These are phyloP conservation scores for Procavia capensis DNA, from an alignment of 2,113 vertebrate species.

Conservation along the genomic window DNA sequence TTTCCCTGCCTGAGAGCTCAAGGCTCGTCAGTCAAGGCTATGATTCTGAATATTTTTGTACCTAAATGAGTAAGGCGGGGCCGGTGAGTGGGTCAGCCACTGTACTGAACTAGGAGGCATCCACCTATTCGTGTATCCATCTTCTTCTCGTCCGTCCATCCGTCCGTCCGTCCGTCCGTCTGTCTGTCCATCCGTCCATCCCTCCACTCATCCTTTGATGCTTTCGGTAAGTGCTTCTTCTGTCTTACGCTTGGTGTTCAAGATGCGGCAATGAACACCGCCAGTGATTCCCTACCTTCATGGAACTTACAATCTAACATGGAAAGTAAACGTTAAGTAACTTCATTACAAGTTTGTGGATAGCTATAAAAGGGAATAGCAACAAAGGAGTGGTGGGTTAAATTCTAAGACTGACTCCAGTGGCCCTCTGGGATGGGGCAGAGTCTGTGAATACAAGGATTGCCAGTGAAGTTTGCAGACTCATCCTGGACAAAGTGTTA, in stretches of 20 bases:
- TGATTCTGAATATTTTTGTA: neutral
- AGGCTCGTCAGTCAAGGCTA: neutral
- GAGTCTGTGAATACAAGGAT: neutral
- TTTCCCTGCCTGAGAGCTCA: conserved; percentile 42
- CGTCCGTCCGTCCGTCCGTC: neutral
- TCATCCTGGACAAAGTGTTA: no score
- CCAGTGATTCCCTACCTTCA: neutral
- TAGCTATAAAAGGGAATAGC: neutral
- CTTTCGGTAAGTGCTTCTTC: neutral
- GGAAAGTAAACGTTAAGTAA: neutral
- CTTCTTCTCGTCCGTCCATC: no score
- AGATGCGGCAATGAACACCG: neutral
- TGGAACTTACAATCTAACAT: neutral
- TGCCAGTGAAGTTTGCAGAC: no score
- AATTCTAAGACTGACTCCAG: neutral
- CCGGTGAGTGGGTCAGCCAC: neutral
- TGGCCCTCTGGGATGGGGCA: neutral
- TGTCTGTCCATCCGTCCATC: neutral
- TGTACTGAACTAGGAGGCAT: neutral
- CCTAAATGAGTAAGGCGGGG: neutral
- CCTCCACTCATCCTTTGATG: neutral
- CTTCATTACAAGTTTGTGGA: neutral
- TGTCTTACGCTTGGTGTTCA: neutral
- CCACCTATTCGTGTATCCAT: neutral
- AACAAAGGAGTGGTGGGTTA: neutral